Percentiles rank a stretch among this genome's conserved stretches.
phyloP scores from a whole-genome alignment of 2,113 vertebrate species.

The Pyxicephalus adspersus region DNA sequence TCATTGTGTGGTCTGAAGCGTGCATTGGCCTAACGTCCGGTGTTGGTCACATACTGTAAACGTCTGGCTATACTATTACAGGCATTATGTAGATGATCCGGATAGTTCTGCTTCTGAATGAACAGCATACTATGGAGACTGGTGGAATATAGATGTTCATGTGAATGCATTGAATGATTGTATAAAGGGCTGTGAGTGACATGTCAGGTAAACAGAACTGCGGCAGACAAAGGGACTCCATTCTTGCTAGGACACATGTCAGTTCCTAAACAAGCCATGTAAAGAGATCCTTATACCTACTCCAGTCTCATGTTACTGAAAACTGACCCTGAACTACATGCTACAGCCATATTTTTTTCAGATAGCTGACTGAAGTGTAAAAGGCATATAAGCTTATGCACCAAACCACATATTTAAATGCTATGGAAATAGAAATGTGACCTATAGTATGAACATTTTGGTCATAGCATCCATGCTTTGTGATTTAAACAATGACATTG shows the following conservation, averaged over 20 bases:
- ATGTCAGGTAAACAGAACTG: constrained; percentile 45
- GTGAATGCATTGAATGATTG: constrained; percentile 8
- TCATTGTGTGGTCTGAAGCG: neutral
- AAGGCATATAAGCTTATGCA: too few relatives aligned
- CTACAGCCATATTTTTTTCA: neutral
- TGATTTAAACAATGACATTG: too few relatives aligned
- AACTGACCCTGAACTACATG: neutral
- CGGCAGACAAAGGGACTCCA: constrained; percentile 22
- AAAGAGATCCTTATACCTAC: constrained; percentile 38
- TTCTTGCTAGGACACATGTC: constrained; percentile 43
- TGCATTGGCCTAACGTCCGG: neutral
- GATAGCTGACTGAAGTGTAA: neutral
- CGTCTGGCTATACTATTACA: neutral
- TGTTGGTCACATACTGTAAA: neutral
- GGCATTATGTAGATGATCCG: neutral
- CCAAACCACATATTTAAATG: too few relatives aligned
- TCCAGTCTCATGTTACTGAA: constrained; percentile 12
- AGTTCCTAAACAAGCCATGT: constrained; percentile 45
- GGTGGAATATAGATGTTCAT: constrained; percentile 26
- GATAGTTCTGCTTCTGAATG: neutral
- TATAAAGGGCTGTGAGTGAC: constrained; percentile 26
- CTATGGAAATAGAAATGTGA: too few relatives aligned
- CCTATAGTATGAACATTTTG: too few relatives aligned
- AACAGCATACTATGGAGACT: neutral
- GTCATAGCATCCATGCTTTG: too few relatives aligned